Percentiles rank a stretch among this genome's conserved stretches.
These are phyloP conservation scores for Rotaria socialis DNA, from an alignment of 2,888 invertebrate species.

Conservation along the genomic window DNA sequence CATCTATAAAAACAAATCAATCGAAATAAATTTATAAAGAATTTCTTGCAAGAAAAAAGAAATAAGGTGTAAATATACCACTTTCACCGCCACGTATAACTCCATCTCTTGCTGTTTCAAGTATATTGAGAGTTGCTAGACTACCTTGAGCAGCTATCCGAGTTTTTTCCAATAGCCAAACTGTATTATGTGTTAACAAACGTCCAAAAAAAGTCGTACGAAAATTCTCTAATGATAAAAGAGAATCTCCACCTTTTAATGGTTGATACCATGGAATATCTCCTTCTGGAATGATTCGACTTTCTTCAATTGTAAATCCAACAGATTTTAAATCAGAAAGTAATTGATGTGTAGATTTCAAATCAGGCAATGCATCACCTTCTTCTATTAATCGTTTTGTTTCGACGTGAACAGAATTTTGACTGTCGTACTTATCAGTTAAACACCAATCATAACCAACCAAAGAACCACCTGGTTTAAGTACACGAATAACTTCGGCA, in stretches of 20 bases:
- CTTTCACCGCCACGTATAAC: slow-evolving; percentile 47
- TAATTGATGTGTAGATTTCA: slow-evolving; percentile 41
- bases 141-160: slow-evolving; percentile 48
- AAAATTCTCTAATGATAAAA: slow-evolving; percentile 47
- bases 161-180: slow-evolving; percentile 47
- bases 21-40: not conserved
- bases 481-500: slow-evolving; percentile 47
- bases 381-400: slow-evolving; percentile 47
- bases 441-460: slow-evolving; percentile 48
- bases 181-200: slow-evolving; percentile 47
- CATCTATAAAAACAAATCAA: no score
- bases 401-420: slow-evolving; percentile 47
- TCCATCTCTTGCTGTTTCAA: slow-evolving; percentile 47
- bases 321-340: slow-evolving; percentile 41
- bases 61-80: slow-evolving; percentile 48
- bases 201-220: slow-evolving; percentile 48
- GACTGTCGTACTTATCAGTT: slow-evolving; percentile 48
- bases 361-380: slow-evolving; percentile 48
- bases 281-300: slow-evolving; percentile 45
- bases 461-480: slow-evolving; percentile 49
- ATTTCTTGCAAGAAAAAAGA: slow-evolving; percentile 44
- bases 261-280: slow-evolving; percentile 48
- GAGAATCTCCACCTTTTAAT: slow-evolving; percentile 39
- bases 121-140: slow-evolving; percentile 46
- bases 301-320: slow-evolving; percentile 48